Conservation (phyloP, 2,797 vertebrate species). For the Myotis pilosus region DNA sequence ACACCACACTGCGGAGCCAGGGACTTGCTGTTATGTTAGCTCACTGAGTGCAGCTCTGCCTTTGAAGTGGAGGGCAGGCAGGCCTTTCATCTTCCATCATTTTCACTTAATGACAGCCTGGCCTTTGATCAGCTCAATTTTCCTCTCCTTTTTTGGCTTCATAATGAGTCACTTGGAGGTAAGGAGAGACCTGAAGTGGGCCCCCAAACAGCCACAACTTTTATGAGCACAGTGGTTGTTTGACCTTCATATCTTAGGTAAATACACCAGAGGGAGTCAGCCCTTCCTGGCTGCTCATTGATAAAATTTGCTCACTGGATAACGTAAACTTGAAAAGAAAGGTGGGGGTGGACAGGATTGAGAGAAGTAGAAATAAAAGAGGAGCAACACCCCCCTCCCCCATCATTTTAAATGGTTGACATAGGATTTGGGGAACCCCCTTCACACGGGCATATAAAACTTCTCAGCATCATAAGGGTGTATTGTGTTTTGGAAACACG, state of each 20-base stretch:
- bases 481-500: background rate
- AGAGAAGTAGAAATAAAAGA: background rate
- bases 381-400: background rate
- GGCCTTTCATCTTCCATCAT: slow-evolving; percentile 86
- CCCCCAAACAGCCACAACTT: slow-evolving; percentile 13
- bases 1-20: background rate
- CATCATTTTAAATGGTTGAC: background rate
- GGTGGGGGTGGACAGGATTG: background rate
- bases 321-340: slow-evolving; percentile 43
- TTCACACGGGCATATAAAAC: background rate
- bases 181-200: slow-evolving; percentile 43
- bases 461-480: background rate
- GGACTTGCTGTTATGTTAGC: slow-evolving; percentile 82
- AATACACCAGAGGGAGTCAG: slow-evolving; percentile 36
- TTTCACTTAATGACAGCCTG: slow-evolving; percentile 84
- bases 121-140: slow-evolving; percentile 82
- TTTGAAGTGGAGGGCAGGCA: slow-evolving; percentile 88
- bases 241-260: slow-evolving; percentile 53
- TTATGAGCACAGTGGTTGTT: slow-evolving; percentile 51
- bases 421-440: background rate
- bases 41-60: slow-evolving; percentile 83
- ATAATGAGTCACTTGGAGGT: slow-evolving; percentile 78
- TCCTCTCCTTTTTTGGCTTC: slow-evolving; percentile 77
- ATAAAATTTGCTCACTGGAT: slow-evolving; percentile 8
- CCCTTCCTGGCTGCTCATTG: slow-evolving; percentile 46